A percentile compares a stretch with the other conserved stretches of the same genome.
phyloP scores from a whole-genome alignment of 2,113 vertebrate genomes.

The Trichechus manatus region DNA sequence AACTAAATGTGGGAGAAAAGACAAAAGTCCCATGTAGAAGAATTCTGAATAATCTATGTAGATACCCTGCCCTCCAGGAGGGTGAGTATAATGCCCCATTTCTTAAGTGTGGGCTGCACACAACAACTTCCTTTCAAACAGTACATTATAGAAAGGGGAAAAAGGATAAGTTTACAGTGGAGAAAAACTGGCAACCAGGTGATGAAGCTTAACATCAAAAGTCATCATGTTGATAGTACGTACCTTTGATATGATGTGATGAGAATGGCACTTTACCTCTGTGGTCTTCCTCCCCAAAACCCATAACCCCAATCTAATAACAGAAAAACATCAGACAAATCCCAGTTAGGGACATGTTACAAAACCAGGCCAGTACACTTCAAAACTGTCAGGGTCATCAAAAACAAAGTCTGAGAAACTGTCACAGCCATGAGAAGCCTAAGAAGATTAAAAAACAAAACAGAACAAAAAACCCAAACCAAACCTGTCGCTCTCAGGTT shows the following conservation, averaged over 20 bases:
- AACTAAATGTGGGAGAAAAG: too few relatives aligned
- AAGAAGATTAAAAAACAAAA: neutral
- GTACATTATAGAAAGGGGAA: neutral
- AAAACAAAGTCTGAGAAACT: neutral
- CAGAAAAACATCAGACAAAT: conserved; percentile 46
- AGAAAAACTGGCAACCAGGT: neutral
- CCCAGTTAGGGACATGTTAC: neutral
- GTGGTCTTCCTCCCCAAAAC: neutral
- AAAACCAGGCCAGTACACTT: neutral
- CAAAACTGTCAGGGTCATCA: neutral
- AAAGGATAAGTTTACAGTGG: neutral
- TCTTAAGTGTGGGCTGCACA: neutral
- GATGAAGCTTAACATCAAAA: neutral
- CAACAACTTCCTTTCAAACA: neutral
- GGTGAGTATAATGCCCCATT: neutral
- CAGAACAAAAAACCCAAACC: too few relatives aligned
- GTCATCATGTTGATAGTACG: neutral
- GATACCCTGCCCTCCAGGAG: neutral
- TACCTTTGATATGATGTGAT: neutral
- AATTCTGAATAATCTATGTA: too few relatives aligned
- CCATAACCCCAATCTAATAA: neutral
- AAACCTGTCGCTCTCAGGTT: too few relatives aligned
- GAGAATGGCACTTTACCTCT: neutral
- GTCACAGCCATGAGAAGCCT: neutral
- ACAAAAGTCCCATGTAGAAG: too few relatives aligned